Base-by-base conservation (phyloP, 2,797 vertebrate species). In the Morelia viridis region DNA sequence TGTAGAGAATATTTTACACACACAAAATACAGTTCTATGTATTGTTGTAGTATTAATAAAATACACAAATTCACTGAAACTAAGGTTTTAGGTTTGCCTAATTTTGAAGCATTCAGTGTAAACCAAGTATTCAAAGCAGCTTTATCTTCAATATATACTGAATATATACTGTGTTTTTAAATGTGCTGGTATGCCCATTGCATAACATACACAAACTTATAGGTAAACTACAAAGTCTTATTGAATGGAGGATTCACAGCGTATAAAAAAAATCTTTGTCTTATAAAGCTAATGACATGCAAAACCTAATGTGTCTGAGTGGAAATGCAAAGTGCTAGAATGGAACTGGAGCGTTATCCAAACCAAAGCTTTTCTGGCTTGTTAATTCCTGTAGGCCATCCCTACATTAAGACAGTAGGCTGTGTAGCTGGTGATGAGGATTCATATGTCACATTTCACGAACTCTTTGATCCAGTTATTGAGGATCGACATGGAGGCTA, bases 351-450 rank as follows among this genome's bases (percentile, higher is more conserved):
- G 90, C 0, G 7, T 90, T 71, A 65, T 57, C 92, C 83, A 92
- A 93, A 94, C 95, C 89, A 92, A 93, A n/a, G 92, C 71, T 94
- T 65, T 96, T 96, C 50, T 94, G 95, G 90, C 85, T 96, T 95
- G 94, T 93, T 95, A 91, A 93, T 92, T 92, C 94, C 95, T 96
- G 84, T 95, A 99, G 99, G 99, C 87, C 99, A 99, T 95, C 99
- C 99, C 86, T 99, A 97, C 96, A 99, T 99, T 96, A 98, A 99
- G 99, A 99, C 99, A 0, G 99, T 99, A 97, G 99, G 99, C 94
- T 98, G 98, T 0, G 98, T 99, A 87, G 99, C 99, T 60, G 99
- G 99, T 22, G 99, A 99, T 88, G 99, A 99, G 96, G 99, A 99
- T 92, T 98, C 97, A 0, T 99, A 99, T 56, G 98, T 98, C 0